A percentile compares a stretch with the other conserved stretches of the same genome.
These are phyloP conservation scores for Stenichneumon culpator DNA, from an alignment of 2,888 invertebrate genomes.

Conservation along the genomic window DNA sequence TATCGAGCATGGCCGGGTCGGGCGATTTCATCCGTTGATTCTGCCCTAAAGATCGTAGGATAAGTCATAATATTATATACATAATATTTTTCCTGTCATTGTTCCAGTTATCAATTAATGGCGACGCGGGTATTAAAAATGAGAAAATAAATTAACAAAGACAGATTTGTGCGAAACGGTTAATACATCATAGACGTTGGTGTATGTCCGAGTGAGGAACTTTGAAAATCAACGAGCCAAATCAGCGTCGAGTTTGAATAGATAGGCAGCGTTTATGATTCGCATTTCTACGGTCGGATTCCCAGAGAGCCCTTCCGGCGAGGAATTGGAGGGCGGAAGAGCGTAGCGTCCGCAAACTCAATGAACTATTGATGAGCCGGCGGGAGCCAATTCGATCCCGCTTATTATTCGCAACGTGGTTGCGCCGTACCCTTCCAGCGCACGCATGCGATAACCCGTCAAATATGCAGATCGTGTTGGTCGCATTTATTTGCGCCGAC, in stretches of 20 bases:
- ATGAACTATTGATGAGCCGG: slow-evolving; percentile 68
- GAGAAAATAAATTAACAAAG: neutral
- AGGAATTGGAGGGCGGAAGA: slow-evolving; percentile 22
- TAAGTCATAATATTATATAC: neutral
- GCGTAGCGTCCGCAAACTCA: slow-evolving; percentile 68
- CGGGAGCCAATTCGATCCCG: slow-evolving; percentile 72
- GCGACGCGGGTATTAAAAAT: too few species aligned
- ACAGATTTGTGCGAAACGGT: neutral
- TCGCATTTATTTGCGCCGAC: slow-evolving; percentile 64
- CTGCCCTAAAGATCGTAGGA: neutral
- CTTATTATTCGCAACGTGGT: slow-evolving; percentile 71
- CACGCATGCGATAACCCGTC: slow-evolving; percentile 69
- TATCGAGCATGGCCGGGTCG: neutral
- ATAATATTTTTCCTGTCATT: neutral
- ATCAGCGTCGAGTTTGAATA: slow-evolving; percentile 41
- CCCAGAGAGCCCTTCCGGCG: slow-evolving; percentile 22
- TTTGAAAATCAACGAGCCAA: slow-evolving; percentile 48
- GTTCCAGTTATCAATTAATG: neutral
- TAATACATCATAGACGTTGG: neutral
- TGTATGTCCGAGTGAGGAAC: slow-evolving; percentile 7
- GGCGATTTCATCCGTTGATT: neutral
- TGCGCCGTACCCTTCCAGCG: slow-evolving; percentile 47
- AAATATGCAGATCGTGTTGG: slow-evolving; percentile 74
- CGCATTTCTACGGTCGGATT: slow-evolving; percentile 27
- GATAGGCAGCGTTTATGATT: slow-evolving; percentile 48